Conservation (phyloP, 2,113 vertebrate species). For the Centropristis striata region DNA sequence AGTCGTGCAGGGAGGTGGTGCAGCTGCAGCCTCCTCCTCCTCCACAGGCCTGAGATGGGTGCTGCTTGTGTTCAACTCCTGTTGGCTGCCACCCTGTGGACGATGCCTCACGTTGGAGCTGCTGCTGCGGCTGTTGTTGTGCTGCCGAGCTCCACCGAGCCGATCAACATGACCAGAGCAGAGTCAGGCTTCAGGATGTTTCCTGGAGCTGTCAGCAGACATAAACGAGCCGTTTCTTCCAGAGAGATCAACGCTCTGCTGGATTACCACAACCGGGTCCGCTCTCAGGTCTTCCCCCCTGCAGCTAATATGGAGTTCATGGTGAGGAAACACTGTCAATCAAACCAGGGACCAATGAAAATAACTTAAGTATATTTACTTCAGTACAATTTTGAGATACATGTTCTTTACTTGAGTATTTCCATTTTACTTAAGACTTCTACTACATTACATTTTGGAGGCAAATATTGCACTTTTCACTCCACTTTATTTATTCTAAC, state of each 20-base stretch:
- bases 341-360: not conserved
- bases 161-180: slow-evolving; percentile 32
- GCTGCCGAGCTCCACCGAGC: slow-evolving; percentile 75
- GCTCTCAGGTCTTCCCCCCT: slow-evolving; percentile 88
- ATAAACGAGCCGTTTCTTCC: slow-evolving; percentile 84
- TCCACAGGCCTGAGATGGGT: slow-evolving; percentile 76
- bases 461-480: no score
- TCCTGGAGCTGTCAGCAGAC: slow-evolving; percentile 58
- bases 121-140: slow-evolving; percentile 46
- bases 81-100: slow-evolving; percentile 86
- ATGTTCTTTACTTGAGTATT: no score
- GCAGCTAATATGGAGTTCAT: slow-evolving; percentile 95
- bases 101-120: slow-evolving; percentile 65
- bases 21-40: slow-evolving; percentile 7
- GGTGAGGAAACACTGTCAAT: slow-evolving; percentile 84
- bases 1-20: not conserved
- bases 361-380: not conserved
- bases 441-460: no score
- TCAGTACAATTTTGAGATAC: not conserved
- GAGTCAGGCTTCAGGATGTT: slow-evolving; percentile 22
- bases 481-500: no score
- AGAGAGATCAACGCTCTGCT: slow-evolving; percentile 85
- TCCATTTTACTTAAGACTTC: no score
- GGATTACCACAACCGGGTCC: slow-evolving; percentile 91
- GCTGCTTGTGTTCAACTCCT: slow-evolving; percentile 75